A percentile compares a stretch with the other conserved stretches of the same genome.
phyloP scores from a whole-genome alignment of 2,797 vertebrate genomes.

The Propithecus perrieri region DNA sequence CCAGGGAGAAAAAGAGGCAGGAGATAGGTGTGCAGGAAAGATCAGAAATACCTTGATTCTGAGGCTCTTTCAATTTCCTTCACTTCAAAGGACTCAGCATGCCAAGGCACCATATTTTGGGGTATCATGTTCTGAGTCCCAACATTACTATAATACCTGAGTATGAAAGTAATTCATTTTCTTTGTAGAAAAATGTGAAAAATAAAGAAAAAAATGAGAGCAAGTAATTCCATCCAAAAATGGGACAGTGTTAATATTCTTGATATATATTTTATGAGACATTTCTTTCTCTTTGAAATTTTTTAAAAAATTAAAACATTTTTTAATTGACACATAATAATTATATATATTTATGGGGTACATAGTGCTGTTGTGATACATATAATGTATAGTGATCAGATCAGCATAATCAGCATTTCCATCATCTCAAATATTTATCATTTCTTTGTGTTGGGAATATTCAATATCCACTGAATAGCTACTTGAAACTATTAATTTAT shows the following conservation, averaged over 20 bases:
- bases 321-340: background rate
- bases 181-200: constrained; percentile 1
- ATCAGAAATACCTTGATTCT: background rate
- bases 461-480: background rate
- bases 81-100: background rate
- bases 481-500: background rate
- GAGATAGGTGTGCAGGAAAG: background rate
- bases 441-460: background rate
- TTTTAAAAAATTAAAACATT: background rate
- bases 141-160: background rate
- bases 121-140: background rate
- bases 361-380: background rate
- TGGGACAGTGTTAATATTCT: background rate
- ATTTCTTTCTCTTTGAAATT: background rate
- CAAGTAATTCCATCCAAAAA: background rate
- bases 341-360: background rate
- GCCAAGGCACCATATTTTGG: background rate
- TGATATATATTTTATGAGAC: background rate
- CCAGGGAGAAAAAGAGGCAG: background rate
- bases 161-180: background rate
- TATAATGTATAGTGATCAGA: background rate
- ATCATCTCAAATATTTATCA: background rate
- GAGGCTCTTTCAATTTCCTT: background rate
- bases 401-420: background rate
- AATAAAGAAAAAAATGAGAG: background rate